phyloP scores from a whole-genome alignment of 2,113 vertebrate genomes.

The Calidris pugnax region DNA sequence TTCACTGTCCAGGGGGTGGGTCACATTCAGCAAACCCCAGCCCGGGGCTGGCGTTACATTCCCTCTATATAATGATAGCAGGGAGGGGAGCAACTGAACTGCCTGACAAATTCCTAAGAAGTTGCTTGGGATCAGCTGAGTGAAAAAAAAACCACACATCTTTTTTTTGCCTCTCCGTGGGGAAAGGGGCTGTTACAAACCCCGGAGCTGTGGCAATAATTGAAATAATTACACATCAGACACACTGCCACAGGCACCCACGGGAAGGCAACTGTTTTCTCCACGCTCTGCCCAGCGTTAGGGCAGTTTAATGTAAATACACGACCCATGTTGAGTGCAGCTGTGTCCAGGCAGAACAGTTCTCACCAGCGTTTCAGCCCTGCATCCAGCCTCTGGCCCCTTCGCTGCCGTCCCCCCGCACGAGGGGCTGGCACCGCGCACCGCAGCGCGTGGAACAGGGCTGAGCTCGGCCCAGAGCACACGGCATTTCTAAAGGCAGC shows the following conservation, averaged over 20 bases:
- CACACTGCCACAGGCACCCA: neutral
- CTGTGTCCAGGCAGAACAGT: neutral
- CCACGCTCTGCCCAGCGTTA: too few relatives aligned
- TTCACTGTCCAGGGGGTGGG: neutral
- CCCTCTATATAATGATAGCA: neutral
- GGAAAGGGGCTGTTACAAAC: neutral
- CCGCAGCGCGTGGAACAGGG: neutral
- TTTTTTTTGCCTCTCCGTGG: neutral
- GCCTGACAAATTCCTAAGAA: neutral
- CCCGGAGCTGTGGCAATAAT: neutral
- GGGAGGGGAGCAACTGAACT: neutral
- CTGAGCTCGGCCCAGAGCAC: neutral
- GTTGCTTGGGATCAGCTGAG: neutral
- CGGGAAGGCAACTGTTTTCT: neutral
- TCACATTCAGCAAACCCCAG: neutral
- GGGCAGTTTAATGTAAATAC: neutral
- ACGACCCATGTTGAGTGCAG: fast-evolving
- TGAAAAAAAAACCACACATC: neutral
- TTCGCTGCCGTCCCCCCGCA: neutral
- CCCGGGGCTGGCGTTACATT: neutral
- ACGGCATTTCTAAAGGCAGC: neutral
- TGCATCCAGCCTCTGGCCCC: fast-evolving
- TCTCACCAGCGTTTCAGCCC: neutral
- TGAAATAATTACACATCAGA: neutral
- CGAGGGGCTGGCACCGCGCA: neutral